Conservation (phyloP, 1,140 invertebrate genomes). For the Meteorus sp. region DNA sequence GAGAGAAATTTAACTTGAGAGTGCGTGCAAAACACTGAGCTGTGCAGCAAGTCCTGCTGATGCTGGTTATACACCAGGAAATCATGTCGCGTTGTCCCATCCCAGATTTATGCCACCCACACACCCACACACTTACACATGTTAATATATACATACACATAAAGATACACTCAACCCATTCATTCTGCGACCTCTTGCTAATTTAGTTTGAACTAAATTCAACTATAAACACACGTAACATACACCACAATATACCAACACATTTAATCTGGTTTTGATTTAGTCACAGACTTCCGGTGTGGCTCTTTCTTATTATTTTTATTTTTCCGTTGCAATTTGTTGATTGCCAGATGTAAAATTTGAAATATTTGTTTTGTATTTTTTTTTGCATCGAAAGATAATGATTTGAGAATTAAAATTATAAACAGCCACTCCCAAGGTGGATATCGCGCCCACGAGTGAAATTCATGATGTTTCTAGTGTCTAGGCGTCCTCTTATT, state of each 20-base stretch:
- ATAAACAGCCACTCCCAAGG: constrained; percentile 20
- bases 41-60: constrained; percentile 12
- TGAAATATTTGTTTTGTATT: constrained; percentile 4
- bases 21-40: not conserved
- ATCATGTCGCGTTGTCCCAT: constrained; percentile 22
- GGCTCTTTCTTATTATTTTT: no score
- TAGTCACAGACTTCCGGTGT: no score
- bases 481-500: not conserved
- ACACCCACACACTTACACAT: not conserved
- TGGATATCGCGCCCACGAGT: constrained; percentile 14
- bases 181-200: no score
- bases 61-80: constrained; percentile 23
- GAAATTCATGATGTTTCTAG: constrained; percentile 4
- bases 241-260: no score
- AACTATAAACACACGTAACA: no score
- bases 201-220: no score
- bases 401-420: constrained; percentile 24
- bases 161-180: not conserved
- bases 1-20: not conserved
- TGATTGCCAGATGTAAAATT: not conserved
- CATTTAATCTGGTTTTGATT: no score
- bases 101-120: constrained; percentile 24
- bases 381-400: constrained; percentile 7
- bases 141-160: not conserved
- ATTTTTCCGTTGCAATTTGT: not conserved